phyloP scores from a whole-genome alignment of 2,888 invertebrate species.

The Chrysodeixis includens region DNA sequence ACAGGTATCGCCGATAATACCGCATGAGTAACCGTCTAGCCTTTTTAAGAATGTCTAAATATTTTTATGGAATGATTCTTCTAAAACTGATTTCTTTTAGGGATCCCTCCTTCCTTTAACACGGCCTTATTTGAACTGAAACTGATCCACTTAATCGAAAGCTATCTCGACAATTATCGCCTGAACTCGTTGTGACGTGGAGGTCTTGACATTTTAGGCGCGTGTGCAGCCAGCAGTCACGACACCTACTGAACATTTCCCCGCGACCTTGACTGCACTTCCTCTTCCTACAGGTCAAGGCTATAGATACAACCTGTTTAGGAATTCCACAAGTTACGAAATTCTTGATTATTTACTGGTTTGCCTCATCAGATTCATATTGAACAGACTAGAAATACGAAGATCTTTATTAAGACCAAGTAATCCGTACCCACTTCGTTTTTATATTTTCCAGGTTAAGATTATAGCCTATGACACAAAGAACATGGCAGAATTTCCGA shows the following conservation, averaged over 20 bases:
- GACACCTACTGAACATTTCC: constrained; percentile 73
- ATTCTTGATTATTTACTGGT: background rate
- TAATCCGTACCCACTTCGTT: too few relatives aligned
- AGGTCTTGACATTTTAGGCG: constrained; percentile 80
- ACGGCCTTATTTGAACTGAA: too few relatives aligned
- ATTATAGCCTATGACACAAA: too few relatives aligned
- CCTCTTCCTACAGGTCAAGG: constrained; percentile 79
- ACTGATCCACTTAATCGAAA: constrained; percentile 17
- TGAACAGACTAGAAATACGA: background rate
- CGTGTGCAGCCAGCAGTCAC: constrained; percentile 68
- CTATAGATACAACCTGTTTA: constrained; percentile 32
- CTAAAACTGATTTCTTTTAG: too few relatives aligned
- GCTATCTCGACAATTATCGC: constrained; percentile 55
- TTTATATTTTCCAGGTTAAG: too few relatives aligned
- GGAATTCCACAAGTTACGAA: constrained; percentile 7
- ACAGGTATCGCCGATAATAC: too few relatives aligned
- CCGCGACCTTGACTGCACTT: constrained; percentile 72
- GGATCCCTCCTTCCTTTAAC: too few relatives aligned
- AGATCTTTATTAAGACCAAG: background rate
- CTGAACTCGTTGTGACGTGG: constrained; percentile 61
- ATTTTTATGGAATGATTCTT: too few relatives aligned
- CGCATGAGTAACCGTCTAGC: too few relatives aligned
- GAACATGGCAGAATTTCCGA: too few relatives aligned
- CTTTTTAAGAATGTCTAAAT: too few relatives aligned
- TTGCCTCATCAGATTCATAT: background rate